phyloP scores from a whole-genome alignment of 2,888 invertebrate species.

The Lasioglossum malachurum region DNA sequence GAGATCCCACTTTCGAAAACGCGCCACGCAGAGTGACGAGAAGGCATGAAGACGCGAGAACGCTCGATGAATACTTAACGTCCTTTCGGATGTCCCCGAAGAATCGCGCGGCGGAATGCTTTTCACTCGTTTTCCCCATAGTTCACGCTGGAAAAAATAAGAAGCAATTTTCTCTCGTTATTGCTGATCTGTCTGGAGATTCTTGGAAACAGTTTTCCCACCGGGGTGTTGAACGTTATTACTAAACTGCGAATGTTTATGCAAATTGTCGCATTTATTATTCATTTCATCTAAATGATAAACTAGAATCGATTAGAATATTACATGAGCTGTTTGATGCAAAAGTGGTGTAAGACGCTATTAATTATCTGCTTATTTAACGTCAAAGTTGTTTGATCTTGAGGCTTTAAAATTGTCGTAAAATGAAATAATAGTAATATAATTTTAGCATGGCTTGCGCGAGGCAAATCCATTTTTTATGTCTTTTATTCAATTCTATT shows the following conservation, averaged over 20 bases:
- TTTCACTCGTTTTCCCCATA: conserved; percentile 15
- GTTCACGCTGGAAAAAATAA: conserved; percentile 34
- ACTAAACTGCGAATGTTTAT: background rate
- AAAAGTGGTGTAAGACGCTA: no score
- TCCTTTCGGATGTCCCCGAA: conserved; percentile 34
- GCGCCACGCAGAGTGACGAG: conserved; percentile 72
- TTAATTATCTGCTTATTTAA: no score
- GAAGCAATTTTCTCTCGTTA: conserved; percentile 41
- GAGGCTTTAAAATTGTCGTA: no score
- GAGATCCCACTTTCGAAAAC: conserved; percentile 71
- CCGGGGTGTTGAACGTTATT: background rate
- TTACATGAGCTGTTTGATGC: no score
- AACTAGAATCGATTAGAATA: no score
- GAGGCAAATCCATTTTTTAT: no score
- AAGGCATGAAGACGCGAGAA: conserved; percentile 76
- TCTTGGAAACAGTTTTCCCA: conserved; percentile 14
- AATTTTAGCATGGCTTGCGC: no score
- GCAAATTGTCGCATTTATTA: background rate
- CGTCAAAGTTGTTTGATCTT: no score
- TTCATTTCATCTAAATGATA: no score
- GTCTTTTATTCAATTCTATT: no score
- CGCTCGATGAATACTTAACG: conserved; percentile 78
- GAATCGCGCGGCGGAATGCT: conserved; percentile 27
- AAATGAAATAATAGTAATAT: no score
- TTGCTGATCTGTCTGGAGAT: background rate